Evolutionary conservation across 2,888 invertebrate genomes (phyloP).

Genomic region (Aleiodes alternator): DNA sequence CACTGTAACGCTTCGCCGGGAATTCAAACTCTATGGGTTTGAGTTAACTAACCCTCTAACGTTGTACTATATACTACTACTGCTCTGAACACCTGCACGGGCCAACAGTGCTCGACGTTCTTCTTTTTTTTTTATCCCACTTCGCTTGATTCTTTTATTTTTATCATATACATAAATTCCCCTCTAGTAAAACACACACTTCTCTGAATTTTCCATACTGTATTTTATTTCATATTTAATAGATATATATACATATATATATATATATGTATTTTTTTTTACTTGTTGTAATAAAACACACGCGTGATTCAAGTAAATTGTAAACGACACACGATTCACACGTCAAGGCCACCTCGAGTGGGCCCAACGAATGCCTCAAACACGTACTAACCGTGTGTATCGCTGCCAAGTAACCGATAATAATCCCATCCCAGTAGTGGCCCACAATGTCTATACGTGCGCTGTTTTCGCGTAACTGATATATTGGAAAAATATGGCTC

Average conservation of each 20-base stretch:
- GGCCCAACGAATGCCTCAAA: slow-evolving; percentile 48
- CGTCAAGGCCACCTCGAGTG: slow-evolving; percentile 44
- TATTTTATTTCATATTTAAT: background rate
- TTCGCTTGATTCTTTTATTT: slow-evolving; percentile 12
- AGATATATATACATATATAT: background rate
- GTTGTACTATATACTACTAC: slow-evolving; percentile 8
- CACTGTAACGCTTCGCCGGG: slow-evolving; percentile 42
- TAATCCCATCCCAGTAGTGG: slow-evolving; percentile 48
- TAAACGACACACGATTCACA: slow-evolving; percentile 29
- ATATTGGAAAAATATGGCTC: slow-evolving; percentile 79
- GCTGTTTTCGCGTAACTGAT: slow-evolving; percentile 77
- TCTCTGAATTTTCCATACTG: slow-evolving; percentile 6
- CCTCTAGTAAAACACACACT: slow-evolving; percentile 31
- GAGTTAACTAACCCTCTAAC: slow-evolving; percentile 67
- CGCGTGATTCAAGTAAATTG: slow-evolving; percentile 20
- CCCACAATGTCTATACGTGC: slow-evolving; percentile 58
- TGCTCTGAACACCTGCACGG: slow-evolving; percentile 45
- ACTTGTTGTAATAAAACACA: background rate
- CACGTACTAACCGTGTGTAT: slow-evolving; percentile 48
- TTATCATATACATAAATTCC: slow-evolving; percentile 9
- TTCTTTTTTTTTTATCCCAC: slow-evolving; percentile 11
- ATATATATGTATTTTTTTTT: too few relatives aligned
- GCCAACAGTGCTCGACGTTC: slow-evolving; percentile 43
- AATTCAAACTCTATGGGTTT: slow-evolving; percentile 62
- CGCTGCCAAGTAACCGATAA: slow-evolving; percentile 52